Evolutionary conservation across 2,888 invertebrate species (phyloP), one percentile per base, ranked within the genome.

Genomic region (Epirrhoe tristata): DNA sequence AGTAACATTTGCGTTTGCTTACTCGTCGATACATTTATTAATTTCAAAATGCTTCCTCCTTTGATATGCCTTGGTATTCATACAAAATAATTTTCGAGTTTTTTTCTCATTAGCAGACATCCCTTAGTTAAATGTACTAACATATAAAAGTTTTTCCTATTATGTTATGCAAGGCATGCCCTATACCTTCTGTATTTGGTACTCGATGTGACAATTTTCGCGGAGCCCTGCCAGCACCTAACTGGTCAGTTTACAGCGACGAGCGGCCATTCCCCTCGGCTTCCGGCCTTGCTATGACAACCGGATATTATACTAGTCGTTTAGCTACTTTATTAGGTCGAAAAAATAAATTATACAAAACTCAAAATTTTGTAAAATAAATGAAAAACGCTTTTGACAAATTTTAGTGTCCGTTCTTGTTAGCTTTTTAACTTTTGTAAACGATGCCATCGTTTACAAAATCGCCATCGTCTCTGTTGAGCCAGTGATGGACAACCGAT

Each of bases 301-400:
- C 77, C 85, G 88, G 87, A 87, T 80, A 85, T 85, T 81, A 73
- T 77, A 76, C 76, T 72, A 75, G 78, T 76, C 69, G 72, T 77
- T 74, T 70, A 71, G 72, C 66, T 56, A 65, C 65, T 67, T 66
- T 66, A 60, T 67, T 72, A 71, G 46, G 55, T 51, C 24, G 60
- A 54, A 43, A 43, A 43, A 43, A 10, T 0, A 12, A 43, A 12
- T 1, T 10, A 43, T 12, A 12, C 34, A 6, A 7, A 55, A 14
- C n/a, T 6, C 12, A 55, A 55, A 14, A 53, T 32, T 36, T 7
- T 32, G 8, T 36, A 55, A 24, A 24, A 24, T 24, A 24, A 24
- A 24, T 24, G 24, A 24, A 24, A 24, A 24, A 24, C 24, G 24
- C 1, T 3, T 24, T 24, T 24, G 3, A 1, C 24, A 2, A 2